Conservation (phyloP, 2,888 invertebrate genomes). For the Macrostomum cliftonense region DNA sequence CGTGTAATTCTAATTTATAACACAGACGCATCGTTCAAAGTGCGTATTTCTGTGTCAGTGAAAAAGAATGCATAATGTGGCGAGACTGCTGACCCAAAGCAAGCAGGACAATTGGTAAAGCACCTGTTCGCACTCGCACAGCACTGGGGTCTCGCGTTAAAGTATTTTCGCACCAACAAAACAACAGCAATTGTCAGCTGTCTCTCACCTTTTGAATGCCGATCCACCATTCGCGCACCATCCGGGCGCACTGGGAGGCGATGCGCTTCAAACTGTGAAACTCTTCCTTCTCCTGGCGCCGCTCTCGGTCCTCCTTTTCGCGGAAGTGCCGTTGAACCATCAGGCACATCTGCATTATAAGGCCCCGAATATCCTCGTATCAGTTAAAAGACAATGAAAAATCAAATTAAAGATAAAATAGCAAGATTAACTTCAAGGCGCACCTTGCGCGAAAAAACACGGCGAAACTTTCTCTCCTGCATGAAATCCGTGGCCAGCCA, state of each 20-base stretch:
- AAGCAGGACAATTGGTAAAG: background rate
- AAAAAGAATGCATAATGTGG: conserved; percentile 4
- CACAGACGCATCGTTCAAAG: background rate
- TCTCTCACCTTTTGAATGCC: conserved; percentile 73
- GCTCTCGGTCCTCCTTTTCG: conserved; percentile 54
- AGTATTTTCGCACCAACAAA: background rate
- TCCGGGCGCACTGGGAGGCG: conserved; percentile 73
- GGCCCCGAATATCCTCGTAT: no score
- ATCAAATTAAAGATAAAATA: no score
- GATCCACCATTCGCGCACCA: conserved; percentile 78
- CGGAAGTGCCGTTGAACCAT: conserved; percentile 31
- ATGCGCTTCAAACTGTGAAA: conserved; percentile 64
- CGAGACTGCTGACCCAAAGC: conserved; percentile 1
- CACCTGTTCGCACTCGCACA: background rate
- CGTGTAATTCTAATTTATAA: background rate
- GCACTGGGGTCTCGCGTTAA: background rate
- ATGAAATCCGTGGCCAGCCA: conserved; percentile 95
- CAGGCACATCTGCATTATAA: conserved; percentile 31
- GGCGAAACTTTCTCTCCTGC: conserved; percentile 68
- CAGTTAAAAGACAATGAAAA: conserved; percentile 1
- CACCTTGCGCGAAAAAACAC: background rate
- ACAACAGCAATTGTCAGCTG: no score
- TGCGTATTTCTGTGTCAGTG: background rate
- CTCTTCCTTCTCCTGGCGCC: conserved; percentile 74
- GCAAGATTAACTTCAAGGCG: no score